Evolutionary conservation across 2,113 vertebrate species (phyloP).

Genomic region (Anhinga anhinga): DNA sequence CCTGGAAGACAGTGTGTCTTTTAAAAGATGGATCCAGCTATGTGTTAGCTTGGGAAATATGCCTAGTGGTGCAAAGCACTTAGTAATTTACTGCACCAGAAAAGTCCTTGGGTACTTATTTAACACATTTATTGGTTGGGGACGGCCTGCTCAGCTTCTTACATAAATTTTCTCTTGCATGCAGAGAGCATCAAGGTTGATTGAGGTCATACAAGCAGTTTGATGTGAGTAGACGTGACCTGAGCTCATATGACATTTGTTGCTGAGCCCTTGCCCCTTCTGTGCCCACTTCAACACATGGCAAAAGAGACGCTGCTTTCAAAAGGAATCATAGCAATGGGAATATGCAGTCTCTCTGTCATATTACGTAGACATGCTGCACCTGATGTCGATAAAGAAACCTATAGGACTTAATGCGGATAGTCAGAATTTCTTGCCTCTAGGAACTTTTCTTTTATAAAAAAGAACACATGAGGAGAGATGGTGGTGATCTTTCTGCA

Average conservation of each 20-base stretch:
- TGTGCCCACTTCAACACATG: rapidly evolving
- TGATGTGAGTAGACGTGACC: not conserved
- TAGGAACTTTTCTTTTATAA: not conserved
- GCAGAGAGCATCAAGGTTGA: not conserved
- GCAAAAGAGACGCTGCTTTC: not conserved
- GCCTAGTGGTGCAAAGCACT: not conserved
- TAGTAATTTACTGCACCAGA: not conserved
- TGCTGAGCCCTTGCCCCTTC: not conserved
- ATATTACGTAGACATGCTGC: not conserved
- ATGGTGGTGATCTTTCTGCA: not conserved
- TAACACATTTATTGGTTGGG: not conserved
- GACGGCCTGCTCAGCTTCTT: not conserved
- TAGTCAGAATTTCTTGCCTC: not conserved
- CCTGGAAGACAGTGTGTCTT: not conserved
- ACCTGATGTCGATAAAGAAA: not conserved
- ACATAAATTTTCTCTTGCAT: not conserved
- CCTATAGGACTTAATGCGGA: no score
- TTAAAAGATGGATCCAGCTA: not conserved
- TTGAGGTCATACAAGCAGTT: not conserved
- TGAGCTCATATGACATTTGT: not conserved
- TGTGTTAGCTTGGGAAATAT: not conserved
- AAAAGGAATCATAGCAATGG: not conserved
- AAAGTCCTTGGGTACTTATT: not conserved
- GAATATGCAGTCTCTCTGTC: not conserved
- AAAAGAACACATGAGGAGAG: not conserved